Percentiles rank a stretch among this genome's conserved stretches.
Evolutionary conservation across 2,797 vertebrate species (phyloP).

Genomic region (Sebastiscus tertius): DNA sequence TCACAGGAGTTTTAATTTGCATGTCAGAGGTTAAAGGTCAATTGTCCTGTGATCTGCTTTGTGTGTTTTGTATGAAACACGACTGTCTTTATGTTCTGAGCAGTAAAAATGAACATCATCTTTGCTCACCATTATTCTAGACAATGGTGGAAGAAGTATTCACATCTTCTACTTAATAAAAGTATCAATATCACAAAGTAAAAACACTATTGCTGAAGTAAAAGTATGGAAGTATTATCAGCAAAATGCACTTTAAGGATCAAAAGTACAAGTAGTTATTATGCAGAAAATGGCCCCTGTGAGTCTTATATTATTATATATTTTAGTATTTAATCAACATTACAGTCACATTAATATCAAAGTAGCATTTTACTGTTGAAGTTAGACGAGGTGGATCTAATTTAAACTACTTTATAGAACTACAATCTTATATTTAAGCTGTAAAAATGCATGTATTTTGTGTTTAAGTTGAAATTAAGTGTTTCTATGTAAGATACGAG

Average conservation of each 20-base stretch:
- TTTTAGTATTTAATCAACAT: not conserved
- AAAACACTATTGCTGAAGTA: not conserved
- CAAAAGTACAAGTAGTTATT: not conserved
- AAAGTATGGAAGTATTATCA: not conserved
- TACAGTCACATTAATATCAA: not conserved
- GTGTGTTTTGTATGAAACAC: not conserved
- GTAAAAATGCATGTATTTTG: not conserved
- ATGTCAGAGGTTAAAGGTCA: slow-evolving; percentile 9
- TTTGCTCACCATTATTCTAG: not conserved
- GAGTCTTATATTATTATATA: not conserved
- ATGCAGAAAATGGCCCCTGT: not conserved
- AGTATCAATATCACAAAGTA: not conserved
- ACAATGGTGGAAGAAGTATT: not conserved
- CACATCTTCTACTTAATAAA: not conserved
- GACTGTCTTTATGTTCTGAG: not conserved
- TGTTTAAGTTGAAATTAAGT: not conserved
- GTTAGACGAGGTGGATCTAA: too few species aligned
- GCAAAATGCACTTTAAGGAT: not conserved
- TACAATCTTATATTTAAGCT: not conserved
- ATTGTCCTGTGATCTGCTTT: not conserved
- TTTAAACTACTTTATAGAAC: too few species aligned
- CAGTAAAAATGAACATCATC: not conserved
- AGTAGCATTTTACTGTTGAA: not conserved
- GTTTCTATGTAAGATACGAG: not conserved
- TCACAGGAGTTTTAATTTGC: slow-evolving; percentile 6